These are phyloP conservation scores for Xanthorhoe spadicearia DNA, from an alignment of 2,888 invertebrate species.

Conservation along the genomic window DNA sequence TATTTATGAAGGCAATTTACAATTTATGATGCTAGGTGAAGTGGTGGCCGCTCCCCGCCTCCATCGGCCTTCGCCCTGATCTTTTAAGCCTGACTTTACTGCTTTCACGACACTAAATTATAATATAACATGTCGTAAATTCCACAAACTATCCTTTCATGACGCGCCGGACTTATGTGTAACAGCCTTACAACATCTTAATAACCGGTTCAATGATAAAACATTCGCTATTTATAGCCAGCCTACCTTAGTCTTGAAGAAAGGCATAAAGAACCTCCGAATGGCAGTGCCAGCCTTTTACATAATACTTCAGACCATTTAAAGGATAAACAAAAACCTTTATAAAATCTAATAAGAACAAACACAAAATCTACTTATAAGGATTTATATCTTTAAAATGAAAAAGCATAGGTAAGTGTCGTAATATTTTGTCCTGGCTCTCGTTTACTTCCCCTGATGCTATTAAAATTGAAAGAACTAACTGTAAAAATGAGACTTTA, in stretches of 20 bases:
- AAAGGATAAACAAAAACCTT: no score
- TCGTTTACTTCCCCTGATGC: no score
- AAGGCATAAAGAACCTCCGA: no score
- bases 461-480: no score
- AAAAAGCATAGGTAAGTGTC: no score
- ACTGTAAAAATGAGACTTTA: not conserved
- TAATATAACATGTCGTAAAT: constrained; percentile 84
- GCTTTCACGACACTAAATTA: constrained; percentile 79
- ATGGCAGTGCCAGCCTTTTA: no score
- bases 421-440: no score
- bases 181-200: constrained; percentile 55
- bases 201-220: constrained; percentile 21
- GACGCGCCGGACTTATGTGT: constrained; percentile 67
- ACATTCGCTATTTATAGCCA: not conserved
- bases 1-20: constrained; percentile 36
- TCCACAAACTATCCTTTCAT: constrained; percentile 77
- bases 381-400: no score
- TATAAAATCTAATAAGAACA: no score
- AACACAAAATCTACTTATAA: no score
- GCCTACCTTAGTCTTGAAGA: not conserved
- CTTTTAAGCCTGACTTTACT: constrained; percentile 82
- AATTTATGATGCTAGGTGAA: constrained; percentile 40
- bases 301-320: no score
- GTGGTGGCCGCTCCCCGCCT: constrained; percentile 40
- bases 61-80: constrained; percentile 61